Evolutionary conservation across 1,140 invertebrate species (phyloP).

Genomic region (Brachionus calyciflorus): DNA sequence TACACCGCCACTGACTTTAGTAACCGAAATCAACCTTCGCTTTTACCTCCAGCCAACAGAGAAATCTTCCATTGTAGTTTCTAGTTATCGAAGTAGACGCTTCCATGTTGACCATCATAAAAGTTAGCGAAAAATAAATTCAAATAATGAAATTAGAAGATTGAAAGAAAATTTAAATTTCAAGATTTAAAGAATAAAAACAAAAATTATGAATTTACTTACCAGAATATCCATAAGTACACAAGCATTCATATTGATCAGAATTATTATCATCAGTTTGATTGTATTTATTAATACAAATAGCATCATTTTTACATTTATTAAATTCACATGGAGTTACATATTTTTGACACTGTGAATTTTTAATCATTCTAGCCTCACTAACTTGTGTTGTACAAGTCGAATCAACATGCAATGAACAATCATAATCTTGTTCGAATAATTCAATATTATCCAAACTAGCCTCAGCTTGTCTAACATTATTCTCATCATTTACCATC

Average conservation of each 20-base stretch:
- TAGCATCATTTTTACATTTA: slow-evolving; percentile 17
- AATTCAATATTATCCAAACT: slow-evolving; percentile 44
- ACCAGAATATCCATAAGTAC: slow-evolving; percentile 35
- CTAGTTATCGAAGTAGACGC: no score
- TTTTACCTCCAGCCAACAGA: no score
- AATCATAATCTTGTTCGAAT: slow-evolving; percentile 40
- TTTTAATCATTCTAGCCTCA: neutral
- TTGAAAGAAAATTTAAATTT: no score
- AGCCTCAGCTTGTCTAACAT: neutral
- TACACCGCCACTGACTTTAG: no score
- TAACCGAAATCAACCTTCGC: no score
- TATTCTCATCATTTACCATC: neutral
- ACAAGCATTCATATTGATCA: slow-evolving; percentile 34
- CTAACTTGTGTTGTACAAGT: neutral
- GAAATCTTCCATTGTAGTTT: no score
- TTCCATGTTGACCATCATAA: no score
- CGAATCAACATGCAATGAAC: neutral
- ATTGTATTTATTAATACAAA: slow-evolving; percentile 37
- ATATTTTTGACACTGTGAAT: slow-evolving; percentile 25
- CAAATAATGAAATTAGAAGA: no score
- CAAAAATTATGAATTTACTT: no score
- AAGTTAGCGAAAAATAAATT: no score
- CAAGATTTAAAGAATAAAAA: no score
- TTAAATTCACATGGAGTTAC: slow-evolving; percentile 29
- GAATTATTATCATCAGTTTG: neutral